Evolutionary conservation across 2,797 vertebrate species (phyloP).

Genomic region (Macroramphosus scolopax): DNA sequence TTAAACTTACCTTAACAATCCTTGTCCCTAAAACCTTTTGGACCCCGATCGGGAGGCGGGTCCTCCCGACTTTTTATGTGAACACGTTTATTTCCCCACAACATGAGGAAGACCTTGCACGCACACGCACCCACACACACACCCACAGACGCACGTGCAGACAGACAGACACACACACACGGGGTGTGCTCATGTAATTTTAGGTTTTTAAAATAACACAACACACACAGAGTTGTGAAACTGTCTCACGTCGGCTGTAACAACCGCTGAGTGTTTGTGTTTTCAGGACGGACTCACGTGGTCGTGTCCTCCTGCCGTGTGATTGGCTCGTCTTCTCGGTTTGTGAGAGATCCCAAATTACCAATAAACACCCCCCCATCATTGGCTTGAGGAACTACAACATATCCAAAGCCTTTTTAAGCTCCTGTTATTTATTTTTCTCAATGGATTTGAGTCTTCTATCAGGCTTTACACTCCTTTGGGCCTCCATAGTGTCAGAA

Average conservation of each 20-base stretch:
- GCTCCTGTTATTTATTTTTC: too few species aligned
- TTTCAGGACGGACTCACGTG: too few species aligned
- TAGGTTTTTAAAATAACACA: too few species aligned
- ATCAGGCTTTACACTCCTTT: too few species aligned
- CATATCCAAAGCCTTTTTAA: slow-evolving; percentile 2
- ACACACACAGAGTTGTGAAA: slow-evolving; percentile 32
- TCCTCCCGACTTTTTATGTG: too few species aligned
- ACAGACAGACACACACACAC: slow-evolving; percentile 13
- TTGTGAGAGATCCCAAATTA: slow-evolving; percentile 14
- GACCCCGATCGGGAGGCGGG: too few species aligned
- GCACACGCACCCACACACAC: too few species aligned
- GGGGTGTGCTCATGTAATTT: slow-evolving; percentile 16
- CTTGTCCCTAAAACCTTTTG: too few species aligned
- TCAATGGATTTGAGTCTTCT: slow-evolving; percentile 27
- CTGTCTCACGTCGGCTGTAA: slow-evolving; percentile 32
- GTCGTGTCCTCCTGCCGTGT: too few species aligned
- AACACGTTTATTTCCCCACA: too few species aligned
- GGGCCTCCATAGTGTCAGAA: slow-evolving; percentile 5
- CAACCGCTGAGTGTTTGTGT: slow-evolving; percentile 26
- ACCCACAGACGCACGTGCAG: slow-evolving; percentile 18
- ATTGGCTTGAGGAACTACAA: slow-evolving; percentile 8
- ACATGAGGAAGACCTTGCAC: too few species aligned
- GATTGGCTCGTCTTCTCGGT: slow-evolving; percentile 31
- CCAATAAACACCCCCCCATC: slow-evolving; percentile 12
- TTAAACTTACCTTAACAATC: too few species aligned